These are phyloP conservation scores for Desmophyllum pertusum DNA, from an alignment of 92 coral and sea anemone genomes.

Conservation along the genomic window DNA sequence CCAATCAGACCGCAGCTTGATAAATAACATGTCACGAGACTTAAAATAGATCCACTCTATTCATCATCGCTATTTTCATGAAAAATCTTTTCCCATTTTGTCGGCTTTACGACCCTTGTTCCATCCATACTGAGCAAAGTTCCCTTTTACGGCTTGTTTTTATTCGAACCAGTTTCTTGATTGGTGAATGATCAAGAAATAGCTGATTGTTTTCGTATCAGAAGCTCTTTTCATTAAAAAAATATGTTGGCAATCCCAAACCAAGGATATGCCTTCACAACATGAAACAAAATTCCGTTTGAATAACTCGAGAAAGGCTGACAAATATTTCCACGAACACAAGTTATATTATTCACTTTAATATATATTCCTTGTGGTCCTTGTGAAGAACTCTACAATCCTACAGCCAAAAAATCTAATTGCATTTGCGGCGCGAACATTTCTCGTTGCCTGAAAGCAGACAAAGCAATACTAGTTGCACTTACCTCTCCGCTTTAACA, in stretches of 20 bases:
- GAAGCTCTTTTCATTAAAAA: neutral
- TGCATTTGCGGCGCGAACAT: neutral
- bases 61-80: conserved; percentile 19
- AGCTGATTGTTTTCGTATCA: neutral
- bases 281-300: neutral
- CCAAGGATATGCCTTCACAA: neutral
- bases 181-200: neutral
- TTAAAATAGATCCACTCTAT: neutral
- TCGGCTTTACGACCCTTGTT: neutral
- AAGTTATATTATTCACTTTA: no score
- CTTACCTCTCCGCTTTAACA: conserved; percentile 11
- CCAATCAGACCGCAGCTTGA: conserved; percentile 19
- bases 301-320: neutral
- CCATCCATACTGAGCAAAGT: no score
- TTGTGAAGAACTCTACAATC: neutral
- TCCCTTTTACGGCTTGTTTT: no score
- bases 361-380: no score
- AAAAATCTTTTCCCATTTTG: neutral
- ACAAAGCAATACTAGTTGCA: neutral
- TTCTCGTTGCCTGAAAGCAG: neutral
- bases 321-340: no score
- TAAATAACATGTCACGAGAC: conserved; percentile 1
- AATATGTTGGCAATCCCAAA: neutral
- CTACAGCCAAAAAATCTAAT: neutral
- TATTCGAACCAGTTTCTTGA: neutral